These are phyloP conservation scores for Drosophila grimshawi DNA, from an alignment of 1,140 invertebrate genomes.

Conservation along the genomic window DNA sequence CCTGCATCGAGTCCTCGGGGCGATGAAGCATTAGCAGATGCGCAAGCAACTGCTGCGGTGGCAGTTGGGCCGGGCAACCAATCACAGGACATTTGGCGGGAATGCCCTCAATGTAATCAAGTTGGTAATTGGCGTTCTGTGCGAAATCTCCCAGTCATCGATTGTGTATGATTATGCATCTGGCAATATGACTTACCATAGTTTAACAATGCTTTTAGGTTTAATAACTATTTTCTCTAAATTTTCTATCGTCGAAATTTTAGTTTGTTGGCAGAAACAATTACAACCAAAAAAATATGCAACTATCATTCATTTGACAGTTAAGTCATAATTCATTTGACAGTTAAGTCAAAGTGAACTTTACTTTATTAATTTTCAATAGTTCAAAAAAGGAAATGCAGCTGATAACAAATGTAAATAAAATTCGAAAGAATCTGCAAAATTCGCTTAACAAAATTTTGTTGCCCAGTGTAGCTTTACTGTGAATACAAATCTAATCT, in stretches of 20 bases:
- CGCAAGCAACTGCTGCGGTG: slow-evolving; percentile 41
- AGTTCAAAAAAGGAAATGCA: too few species aligned
- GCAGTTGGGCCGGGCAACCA: slow-evolving; percentile 19
- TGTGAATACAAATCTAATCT: not conserved
- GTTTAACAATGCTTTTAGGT: not conserved
- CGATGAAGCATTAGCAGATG: slow-evolving; percentile 54
- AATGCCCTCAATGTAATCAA: slow-evolving; percentile 39
- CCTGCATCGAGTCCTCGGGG: slow-evolving; percentile 49
- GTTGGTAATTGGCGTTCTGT: slow-evolving; percentile 22
- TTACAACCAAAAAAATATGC: not conserved
- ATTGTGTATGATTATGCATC: not conserved
- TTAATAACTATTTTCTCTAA: not conserved
- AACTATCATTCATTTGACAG: not conserved
- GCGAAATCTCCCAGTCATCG: not conserved
- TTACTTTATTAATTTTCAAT: not conserved
- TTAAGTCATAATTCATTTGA: not conserved
- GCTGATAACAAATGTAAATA: too few species aligned
- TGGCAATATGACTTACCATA: slow-evolving; percentile 20
- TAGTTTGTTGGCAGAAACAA: not conserved
- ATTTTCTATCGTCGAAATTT: not conserved
- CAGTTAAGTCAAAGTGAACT: not conserved
- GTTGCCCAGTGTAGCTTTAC: not conserved
- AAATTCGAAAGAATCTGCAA: too few species aligned
- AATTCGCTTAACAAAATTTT: not conserved
- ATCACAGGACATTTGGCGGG: slow-evolving; percentile 40